Base-by-base conservation (phyloP, 2,797 vertebrate species). In the Gastrophryne carolinensis region DNA sequence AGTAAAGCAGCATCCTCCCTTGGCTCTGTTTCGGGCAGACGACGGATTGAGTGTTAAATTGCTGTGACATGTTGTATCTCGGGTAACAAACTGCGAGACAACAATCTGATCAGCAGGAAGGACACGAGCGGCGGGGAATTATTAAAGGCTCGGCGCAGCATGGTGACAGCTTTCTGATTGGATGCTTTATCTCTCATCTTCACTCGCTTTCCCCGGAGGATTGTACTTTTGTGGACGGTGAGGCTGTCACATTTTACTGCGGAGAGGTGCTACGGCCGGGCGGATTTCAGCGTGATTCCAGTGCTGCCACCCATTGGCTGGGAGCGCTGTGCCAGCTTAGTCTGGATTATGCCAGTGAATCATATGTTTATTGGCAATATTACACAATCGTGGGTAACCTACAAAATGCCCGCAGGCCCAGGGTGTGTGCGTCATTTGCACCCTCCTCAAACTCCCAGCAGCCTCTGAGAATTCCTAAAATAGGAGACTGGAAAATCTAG, bases 121-220 rank as follows among this genome's bases (percentile, higher is more conserved):
- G 61, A 57, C 72, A 32, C 26, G 15, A 23, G 52, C 69, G 41
- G 71, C 35, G 7, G 37, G 49, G 34, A 73, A 54, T 64, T 30
- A 65, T 56, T 65, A 65, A 65, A 41, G 61, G 29, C 61, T 73
- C 50, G 3, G 19, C 12, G 13, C 13, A 15, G 12, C 1, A 7
- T 8, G 11, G 52, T 65, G 72, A 65, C 71, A 73, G 72, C 37
- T 64, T 23, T 23, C 24, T 73, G 61, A 65, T 73, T 73, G 72
- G 50, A 41, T 39, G 19, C 72, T 65, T 65, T 73, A 65, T 73
- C 72, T 65, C 60, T 26, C 29, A 64, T 65, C 61, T 39, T 32
- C 5, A 27, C n/a, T 54, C 34, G 32, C 5, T 29, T 47, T 23
- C 35, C 57, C 15, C 7, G 37, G 19, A 23, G 27, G 54, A 60